These are phyloP conservation scores for Nomada fabriciana DNA, from an alignment of 2,888 invertebrate species.

Conservation along the genomic window DNA sequence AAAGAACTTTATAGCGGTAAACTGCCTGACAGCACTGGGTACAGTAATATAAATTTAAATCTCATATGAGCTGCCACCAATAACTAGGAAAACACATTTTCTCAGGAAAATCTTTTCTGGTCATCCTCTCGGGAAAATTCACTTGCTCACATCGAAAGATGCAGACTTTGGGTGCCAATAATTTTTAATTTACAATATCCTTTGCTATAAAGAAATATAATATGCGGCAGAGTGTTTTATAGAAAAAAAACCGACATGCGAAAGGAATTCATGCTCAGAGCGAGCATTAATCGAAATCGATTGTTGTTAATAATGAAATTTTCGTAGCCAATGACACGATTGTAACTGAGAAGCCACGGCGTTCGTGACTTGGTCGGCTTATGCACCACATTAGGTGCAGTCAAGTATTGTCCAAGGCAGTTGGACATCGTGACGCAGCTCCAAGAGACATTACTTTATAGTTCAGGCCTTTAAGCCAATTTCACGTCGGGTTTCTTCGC, in stretches of 20 bases:
- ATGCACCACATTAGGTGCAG: slow-evolving; percentile 31
- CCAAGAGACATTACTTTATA: slow-evolving; percentile 61
- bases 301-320: slow-evolving; percentile 39
- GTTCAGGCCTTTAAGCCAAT: slow-evolving; percentile 74
- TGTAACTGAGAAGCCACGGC: slow-evolving; percentile 52
- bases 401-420: slow-evolving; percentile 60
- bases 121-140: too few species aligned
- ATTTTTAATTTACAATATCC: too few species aligned
- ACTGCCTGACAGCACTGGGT: too few species aligned
- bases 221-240: not conserved
- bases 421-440: slow-evolving; percentile 55
- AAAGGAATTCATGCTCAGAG: not conserved
- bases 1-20: too few species aligned
- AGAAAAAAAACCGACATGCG: not conserved
- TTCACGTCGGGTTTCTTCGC: slow-evolving; percentile 76
- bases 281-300: slow-evolving; percentile 26
- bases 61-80: not conserved
- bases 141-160: too few species aligned
- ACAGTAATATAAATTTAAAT: not conserved
- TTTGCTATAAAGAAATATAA: too few species aligned
- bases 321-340: slow-evolving; percentile 40
- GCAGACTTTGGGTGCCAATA: too few species aligned
- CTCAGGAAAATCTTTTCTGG: too few species aligned
- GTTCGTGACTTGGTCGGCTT: slow-evolving; percentile 61
- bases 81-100: not conserved